A percentile compares a stretch with the other conserved stretches of the same genome.
phyloP scores from a whole-genome alignment of 2,797 vertebrate genomes.

The Pseudopleuronectes americanus region DNA sequence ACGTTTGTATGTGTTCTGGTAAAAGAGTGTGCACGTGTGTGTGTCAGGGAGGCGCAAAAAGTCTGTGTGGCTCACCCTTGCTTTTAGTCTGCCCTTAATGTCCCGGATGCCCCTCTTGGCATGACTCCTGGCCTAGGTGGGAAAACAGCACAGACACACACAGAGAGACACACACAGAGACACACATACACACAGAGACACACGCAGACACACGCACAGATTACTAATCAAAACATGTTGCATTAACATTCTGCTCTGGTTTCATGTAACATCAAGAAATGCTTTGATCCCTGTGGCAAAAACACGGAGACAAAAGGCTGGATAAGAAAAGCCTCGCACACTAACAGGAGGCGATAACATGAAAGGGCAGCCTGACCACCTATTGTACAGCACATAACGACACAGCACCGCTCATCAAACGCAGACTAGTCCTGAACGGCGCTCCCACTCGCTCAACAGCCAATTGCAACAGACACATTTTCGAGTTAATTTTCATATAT shows the following conservation, averaged over 20 bases:
- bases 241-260: slow-evolving; percentile 72
- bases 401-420: slow-evolving; percentile 44
- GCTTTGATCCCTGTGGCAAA: slow-evolving; percentile 77
- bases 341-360: slow-evolving; percentile 59
- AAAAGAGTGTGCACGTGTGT: slow-evolving; percentile 3
- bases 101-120: slow-evolving; percentile 94
- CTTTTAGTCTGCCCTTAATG: slow-evolving; percentile 93
- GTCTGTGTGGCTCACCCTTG: slow-evolving; percentile 84
- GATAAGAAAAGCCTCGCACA: slow-evolving; percentile 53
- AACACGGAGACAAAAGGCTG: slow-evolving; percentile 74
- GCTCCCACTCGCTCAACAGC: slow-evolving; percentile 4
- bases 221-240: slow-evolving; percentile 72
- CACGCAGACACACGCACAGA: slow-evolving; percentile 23
- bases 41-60: slow-evolving; percentile 61
- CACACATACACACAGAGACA: slow-evolving; percentile 12
- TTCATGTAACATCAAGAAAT: slow-evolving; percentile 74
- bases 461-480: slow-evolving; percentile 10
- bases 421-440: slow-evolving; percentile 9
- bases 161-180: slow-evolving; percentile 11
- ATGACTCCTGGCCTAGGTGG: slow-evolving; percentile 91
- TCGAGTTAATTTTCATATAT: slow-evolving; percentile 6
- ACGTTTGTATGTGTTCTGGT: slow-evolving; percentile 25
- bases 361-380: slow-evolving; percentile 69
- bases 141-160: slow-evolving; percentile 26
- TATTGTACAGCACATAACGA: slow-evolving; percentile 39